Percentiles rank a stretch among this genome's conserved stretches.
Evolutionary conservation across 2,888 invertebrate species (phyloP).

Genomic region (Glyphotaelius pellucidus): DNA sequence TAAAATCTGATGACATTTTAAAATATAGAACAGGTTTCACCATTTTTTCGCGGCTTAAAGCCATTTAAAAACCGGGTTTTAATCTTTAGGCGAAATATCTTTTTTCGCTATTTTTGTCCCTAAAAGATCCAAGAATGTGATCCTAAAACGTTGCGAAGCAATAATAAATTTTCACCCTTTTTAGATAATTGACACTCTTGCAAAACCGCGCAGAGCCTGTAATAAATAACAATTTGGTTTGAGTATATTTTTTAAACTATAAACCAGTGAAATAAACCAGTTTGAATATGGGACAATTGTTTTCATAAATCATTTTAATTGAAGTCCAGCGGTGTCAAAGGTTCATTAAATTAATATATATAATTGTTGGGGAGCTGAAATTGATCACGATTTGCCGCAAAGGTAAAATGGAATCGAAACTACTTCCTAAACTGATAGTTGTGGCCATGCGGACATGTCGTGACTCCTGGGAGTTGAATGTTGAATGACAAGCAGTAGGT

Average conservation of each 20-base stretch:
- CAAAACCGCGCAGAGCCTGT: neutral
- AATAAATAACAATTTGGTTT: neutral
- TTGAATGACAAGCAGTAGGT: slow-evolving; percentile 35
- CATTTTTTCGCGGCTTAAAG: neutral
- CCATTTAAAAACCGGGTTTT: neutral
- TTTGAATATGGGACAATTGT: neutral
- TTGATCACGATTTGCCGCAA: slow-evolving; percentile 43
- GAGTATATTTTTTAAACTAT: no score
- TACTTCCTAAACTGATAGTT: slow-evolving; percentile 51
- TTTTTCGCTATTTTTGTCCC: neutral
- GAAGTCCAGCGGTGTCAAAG: slow-evolving; percentile 16
- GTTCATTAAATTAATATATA: slow-evolving; percentile 32
- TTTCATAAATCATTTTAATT: slow-evolving; percentile 18
- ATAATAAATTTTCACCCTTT: neutral
- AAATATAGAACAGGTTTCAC: slow-evolving; percentile 41
- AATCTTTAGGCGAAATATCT: neutral
- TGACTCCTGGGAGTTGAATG: slow-evolving; percentile 46
- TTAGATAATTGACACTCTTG: slow-evolving; percentile 2
- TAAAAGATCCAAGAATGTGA: slow-evolving; percentile 13
- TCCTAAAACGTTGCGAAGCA: neutral
- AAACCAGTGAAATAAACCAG: neutral
- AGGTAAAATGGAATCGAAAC: slow-evolving; percentile 14
- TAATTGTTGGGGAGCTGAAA: slow-evolving; percentile 51
- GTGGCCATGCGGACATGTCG: slow-evolving; percentile 33
- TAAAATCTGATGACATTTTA: slow-evolving; percentile 38